Percentiles rank a stretch among this genome's conserved stretches.
Evolutionary conservation across 2,888 invertebrate genomes (phyloP).

Genomic region (Mystacides longicornis): DNA sequence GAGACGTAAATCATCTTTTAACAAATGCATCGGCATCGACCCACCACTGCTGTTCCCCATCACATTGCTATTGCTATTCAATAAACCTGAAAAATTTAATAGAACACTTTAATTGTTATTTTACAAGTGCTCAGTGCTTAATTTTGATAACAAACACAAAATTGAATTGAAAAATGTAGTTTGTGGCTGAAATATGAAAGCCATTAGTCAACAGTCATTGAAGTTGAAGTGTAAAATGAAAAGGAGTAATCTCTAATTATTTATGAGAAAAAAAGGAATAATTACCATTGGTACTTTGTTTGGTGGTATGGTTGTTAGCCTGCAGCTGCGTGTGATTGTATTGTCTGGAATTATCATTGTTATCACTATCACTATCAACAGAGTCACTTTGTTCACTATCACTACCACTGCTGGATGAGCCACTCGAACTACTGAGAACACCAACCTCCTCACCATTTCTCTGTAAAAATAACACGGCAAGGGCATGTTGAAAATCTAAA

Average conservation of each 20-base stretch:
- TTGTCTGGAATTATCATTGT: constrained; percentile 25
- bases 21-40: constrained; percentile 55
- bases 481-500: too few relatives aligned
- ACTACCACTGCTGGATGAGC: constrained; percentile 37
- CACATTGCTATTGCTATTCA: constrained; percentile 28
- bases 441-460: constrained; percentile 34
- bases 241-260: too few relatives aligned
- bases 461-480: too few relatives aligned
- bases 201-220: too few relatives aligned
- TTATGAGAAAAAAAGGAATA: background rate
- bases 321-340: background rate
- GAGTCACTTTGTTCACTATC: constrained; percentile 31
- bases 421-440: constrained; percentile 43
- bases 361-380: constrained; percentile 42
- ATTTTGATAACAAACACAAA: too few relatives aligned
- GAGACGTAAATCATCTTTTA: constrained; percentile 79
- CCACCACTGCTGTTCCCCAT: constrained; percentile 28
- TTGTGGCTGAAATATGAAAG: too few relatives aligned
- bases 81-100: constrained; percentile 16
- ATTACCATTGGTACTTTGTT: constrained; percentile 19
- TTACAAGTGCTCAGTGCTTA: too few relatives aligned
- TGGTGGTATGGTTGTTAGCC: constrained; percentile 3
- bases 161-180: too few relatives aligned
- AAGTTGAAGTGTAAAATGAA: too few relatives aligned
- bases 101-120: too few relatives aligned